Conservation (phyloP, 2,888 invertebrate species). For the Lepidonotus clava region DNA sequence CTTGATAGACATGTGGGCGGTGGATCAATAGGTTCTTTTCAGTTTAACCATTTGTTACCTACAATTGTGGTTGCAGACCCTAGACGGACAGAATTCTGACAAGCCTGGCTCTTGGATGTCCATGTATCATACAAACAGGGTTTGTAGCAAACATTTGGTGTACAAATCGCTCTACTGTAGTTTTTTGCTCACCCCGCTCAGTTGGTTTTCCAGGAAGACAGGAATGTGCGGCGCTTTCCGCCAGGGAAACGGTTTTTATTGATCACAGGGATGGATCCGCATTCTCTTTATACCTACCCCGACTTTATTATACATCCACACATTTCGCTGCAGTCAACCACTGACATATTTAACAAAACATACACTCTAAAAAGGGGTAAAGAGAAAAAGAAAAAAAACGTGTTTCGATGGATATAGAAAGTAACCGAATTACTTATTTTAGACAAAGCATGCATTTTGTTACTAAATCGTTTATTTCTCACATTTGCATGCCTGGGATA, state of each 20-base stretch:
- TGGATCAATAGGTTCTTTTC: not conserved
- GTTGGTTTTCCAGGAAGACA: not conserved
- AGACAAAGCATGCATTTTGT: no score
- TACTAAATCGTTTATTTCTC: no score
- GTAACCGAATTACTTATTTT: no score
- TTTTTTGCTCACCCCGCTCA: not conserved
- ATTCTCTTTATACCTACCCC: not conserved
- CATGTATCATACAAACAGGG: not conserved
- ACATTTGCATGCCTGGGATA: no score
- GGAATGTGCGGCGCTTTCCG: not conserved
- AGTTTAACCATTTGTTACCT: conserved; percentile 2
- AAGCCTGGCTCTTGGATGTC: conserved; percentile 23
- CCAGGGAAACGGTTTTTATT: no score
- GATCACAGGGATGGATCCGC: no score
- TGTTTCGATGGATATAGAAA: no score
- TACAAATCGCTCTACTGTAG: not conserved
- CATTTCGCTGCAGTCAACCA: conserved; percentile 4
- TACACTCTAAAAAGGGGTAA: not conserved
- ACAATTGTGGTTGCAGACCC: conserved; percentile 10
- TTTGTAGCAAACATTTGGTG: not conserved
- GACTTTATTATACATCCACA: not conserved
- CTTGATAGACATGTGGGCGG: not conserved
- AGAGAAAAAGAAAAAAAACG: no score
- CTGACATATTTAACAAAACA: not conserved
- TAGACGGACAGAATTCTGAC: conserved; percentile 12